Percentiles rank a stretch among this genome's conserved stretches.
Evolutionary conservation across 2,113 vertebrate species (phyloP).

Genomic region (Calyptommatus sinebrachiatus): DNA sequence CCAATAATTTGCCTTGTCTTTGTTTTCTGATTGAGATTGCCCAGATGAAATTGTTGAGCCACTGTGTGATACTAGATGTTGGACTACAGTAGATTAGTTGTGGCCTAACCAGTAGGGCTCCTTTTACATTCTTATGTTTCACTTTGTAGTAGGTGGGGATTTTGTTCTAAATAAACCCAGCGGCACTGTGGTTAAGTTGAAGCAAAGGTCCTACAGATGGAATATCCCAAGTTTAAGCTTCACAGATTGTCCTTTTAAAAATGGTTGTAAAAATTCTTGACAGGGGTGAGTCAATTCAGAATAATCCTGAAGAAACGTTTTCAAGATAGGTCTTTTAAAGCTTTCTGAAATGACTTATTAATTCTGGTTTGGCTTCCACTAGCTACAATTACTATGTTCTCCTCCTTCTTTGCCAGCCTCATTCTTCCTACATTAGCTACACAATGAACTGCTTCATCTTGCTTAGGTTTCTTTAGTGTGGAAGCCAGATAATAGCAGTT

Average conservation of each 20-base stretch:
- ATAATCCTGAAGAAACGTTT: conserved; percentile 22
- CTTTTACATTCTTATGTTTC: too few species aligned
- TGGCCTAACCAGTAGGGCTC: too few species aligned
- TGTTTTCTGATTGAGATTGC: too few species aligned
- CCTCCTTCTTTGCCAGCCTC: conserved; percentile 8
- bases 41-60: too few species aligned
- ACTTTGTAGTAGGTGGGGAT: neutral
- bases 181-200: neutral
- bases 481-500: conserved; percentile 42
- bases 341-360: conserved; percentile 15
- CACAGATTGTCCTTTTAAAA: conserved; percentile 12
- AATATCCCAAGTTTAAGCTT: neutral
- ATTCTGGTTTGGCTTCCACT: conserved; percentile 32
- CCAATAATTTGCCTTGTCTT: too few species aligned
- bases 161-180: neutral
- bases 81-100: too few species aligned
- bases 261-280: neutral
- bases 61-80: too few species aligned
- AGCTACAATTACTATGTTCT: conserved; percentile 15
- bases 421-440: conserved; percentile 29
- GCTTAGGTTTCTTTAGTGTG: conserved; percentile 31
- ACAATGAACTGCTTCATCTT: conserved; percentile 25
- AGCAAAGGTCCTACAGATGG: neutral
- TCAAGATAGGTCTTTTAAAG: conserved; percentile 4
- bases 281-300: conserved; percentile 4